Base-by-base conservation (phyloP, 2,113 vertebrate genomes). In the Corvus moneduloides region DNA sequence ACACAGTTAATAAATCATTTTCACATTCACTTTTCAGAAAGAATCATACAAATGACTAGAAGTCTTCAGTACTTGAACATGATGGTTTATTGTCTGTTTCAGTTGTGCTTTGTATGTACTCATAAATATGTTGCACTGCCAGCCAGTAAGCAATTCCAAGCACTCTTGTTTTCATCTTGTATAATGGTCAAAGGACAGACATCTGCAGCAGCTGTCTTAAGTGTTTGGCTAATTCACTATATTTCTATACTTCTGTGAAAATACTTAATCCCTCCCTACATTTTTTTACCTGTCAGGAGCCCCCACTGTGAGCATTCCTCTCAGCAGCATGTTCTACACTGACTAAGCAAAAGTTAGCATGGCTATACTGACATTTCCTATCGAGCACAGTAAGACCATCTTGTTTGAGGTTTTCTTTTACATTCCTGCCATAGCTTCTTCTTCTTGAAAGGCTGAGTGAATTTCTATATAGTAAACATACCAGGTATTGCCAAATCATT, bases 111-210 rank as follows among this genome's bases (percentile, higher is more conserved):
- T 8, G 24, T n/a, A 10, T 3, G 1, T 52, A 39, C 6, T 56
- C 23, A 56, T 17, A 80, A 86, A 55, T 39, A 37, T 1, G 9
- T 84, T 84, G 41, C 6, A n/a, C 6, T 0, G 0, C 22, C 26
- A 83, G 66, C 13, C 26, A 54, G 6, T 41, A 84, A 48, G 73
- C 30, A 72, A 84, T 39, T 68, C 27, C 1, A 13, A 63, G 30
- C 10, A 16, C 26, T 77, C 23, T 33, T 37, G 4, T 37, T 71
- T 81, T 67, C 33, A 41, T 72, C 43, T 78, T 37, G 7, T 18
- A 6, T 27, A 90, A 58, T 3, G 33, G 13, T 76, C 68, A n/a
- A 49, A 87, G 24, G 52, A 55, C 19, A 63, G 22, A 80, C 24
- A 73, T 81, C 46, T 86, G 30, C 72, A 67, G 44, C 61, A 94